Conservation (phyloP, 2,113 vertebrate species). For the Chlamydotis undulata region DNA sequence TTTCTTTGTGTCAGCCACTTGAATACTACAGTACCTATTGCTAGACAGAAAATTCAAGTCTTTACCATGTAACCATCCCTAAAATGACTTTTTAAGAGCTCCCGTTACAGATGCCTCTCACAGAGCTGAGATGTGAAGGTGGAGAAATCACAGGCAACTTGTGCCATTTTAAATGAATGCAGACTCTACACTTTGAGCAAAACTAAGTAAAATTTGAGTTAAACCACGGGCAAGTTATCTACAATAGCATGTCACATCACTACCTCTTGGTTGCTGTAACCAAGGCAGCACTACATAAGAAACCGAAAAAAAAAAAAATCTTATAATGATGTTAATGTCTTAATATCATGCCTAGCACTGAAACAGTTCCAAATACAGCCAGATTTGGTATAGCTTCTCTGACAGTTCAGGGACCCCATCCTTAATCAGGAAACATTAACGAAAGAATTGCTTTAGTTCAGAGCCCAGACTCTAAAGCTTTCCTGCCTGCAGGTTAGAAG, state of each 20-base stretch:
- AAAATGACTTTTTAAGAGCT: background rate
- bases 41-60: background rate
- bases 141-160: background rate
- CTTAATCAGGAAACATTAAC: background rate
- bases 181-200: background rate
- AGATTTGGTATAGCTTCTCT: background rate
- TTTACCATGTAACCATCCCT: background rate
- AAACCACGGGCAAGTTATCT: background rate
- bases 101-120: background rate
- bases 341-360: background rate
- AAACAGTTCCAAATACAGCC: background rate
- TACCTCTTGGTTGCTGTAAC: background rate
- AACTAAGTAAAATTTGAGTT: background rate
- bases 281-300: background rate
- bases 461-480: background rate
- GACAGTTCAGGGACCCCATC: background rate
- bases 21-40: background rate
- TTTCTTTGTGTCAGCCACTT: background rate
- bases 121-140: background rate
- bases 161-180: background rate
- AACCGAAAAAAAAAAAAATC: background rate
- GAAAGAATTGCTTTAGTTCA: background rate
- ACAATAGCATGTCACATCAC: background rate
- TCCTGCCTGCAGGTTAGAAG: background rate
- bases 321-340: background rate